Evolutionary conservation across 2,888 invertebrate genomes (phyloP).

Genomic region (Unio delphinus): DNA sequence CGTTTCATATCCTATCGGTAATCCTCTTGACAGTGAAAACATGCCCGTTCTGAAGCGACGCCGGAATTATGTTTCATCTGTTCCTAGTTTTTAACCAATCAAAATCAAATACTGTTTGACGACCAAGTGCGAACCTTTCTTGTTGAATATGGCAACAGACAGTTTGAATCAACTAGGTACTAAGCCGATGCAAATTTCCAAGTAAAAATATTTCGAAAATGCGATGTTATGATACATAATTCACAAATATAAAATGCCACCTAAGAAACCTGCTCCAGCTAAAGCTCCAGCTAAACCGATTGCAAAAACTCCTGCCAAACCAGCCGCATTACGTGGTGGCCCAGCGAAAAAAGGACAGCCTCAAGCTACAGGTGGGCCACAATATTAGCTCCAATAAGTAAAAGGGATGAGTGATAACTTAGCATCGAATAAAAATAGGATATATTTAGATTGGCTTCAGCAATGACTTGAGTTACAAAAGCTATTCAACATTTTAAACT

Average conservation of each 20-base stretch:
- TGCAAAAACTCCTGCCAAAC: constrained; percentile 30
- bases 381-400: no score
- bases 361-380: constrained; percentile 19
- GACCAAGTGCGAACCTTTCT: constrained; percentile 36
- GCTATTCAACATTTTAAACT: background rate
- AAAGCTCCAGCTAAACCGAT: constrained; percentile 27
- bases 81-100: constrained; percentile 16
- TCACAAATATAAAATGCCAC: constrained; percentile 37
- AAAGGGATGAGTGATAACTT: no score
- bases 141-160: constrained; percentile 40
- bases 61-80: no score
- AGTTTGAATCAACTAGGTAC: no score
- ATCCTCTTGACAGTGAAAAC: no score
- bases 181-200: no score
- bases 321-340: constrained; percentile 28
- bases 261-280: constrained; percentile 44
- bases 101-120: background rate
- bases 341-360: constrained; percentile 28
- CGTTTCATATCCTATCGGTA: no score
- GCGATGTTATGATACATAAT: no score
- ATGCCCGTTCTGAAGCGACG: no score
- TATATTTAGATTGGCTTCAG: background rate
- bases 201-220: no score
- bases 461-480: background rate
- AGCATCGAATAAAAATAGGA: no score